phyloP scores from a whole-genome alignment of 1,140 invertebrate species.

The Arion vulgaris region DNA sequence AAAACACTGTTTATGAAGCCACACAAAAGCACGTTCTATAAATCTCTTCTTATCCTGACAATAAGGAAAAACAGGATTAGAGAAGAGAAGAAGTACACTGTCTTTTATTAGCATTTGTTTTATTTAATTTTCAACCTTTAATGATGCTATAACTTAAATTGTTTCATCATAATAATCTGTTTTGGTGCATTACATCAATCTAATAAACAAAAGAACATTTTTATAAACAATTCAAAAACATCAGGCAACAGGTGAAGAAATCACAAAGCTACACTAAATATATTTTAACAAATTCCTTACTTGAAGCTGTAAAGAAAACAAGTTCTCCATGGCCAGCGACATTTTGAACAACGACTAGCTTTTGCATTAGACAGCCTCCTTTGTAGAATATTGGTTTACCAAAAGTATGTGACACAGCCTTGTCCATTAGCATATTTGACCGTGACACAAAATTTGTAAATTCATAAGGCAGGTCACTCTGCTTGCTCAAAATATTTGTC shows the following conservation, averaged over 20 bases:
- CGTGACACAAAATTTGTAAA: slow-evolving; percentile 50
- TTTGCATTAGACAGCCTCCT: slow-evolving; percentile 52
- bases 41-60: no score
- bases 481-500: neutral
- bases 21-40: no score
- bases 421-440: slow-evolving; percentile 53
- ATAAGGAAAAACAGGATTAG: no score
- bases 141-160: no score
- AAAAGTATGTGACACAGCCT: slow-evolving; percentile 50
- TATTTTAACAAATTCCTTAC: slow-evolving; percentile 49
- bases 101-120: no score
- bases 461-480: neutral
- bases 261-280: no score
- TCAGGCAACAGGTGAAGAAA: neutral
- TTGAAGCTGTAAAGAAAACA: slow-evolving; percentile 54
- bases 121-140: no score
- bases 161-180: no score
- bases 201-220: neutral
- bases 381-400: slow-evolving; percentile 56
- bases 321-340: slow-evolving; percentile 46
- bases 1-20: no score
- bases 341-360: slow-evolving; percentile 49
- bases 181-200: no score
- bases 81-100: no score
- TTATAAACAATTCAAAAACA: neutral